Evolutionary conservation across 2,888 invertebrate species (phyloP), one percentile per base, ranked within the genome.

Genomic region (Cynaeus angustus): DNA sequence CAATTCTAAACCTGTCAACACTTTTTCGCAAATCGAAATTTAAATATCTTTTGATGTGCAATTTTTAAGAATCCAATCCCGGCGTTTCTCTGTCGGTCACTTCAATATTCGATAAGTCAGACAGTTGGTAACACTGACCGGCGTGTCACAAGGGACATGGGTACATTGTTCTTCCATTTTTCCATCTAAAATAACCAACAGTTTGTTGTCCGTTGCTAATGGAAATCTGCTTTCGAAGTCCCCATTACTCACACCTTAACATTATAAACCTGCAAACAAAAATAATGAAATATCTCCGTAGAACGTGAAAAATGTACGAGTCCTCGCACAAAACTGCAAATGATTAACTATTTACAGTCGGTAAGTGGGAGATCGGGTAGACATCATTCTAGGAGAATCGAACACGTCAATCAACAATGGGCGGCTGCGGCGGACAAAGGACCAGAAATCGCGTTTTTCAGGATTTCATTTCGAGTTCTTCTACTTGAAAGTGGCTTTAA

Each of bases 101-200:
- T 73, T 73, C 61, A 67, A 70, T 74, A 71, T 73, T 73, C 74
- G 62, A 68, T 68, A 68, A 68, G 55, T 62, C 26, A 61, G 59
- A 62, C 45, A 73, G 72, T 71, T 56, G 71, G 70, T 72, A 74
- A 68, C 74, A 74, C 69, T 77, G 78, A 78, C 78, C 78, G 73
- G 64, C 65, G 58, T 74, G 78, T 78, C 80, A 78, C 80, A 62
- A 72, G 81, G 80, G 81, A 81, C 79, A 77, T 75, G 72, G 71
- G 72, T 77, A 82, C 81, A 82, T 77, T 78, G 81, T 82, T 82
- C 80, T 80, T 81, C 81, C 81, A 81, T 82, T 82, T 81, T 82
- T 81, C 79, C 79, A 75, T 78, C 78, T 78, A 80, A 80, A 82
- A 81, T 72, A 73, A 70, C 71, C 71, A 75, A 73, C 73, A 74